Conservation (phyloP, 1,140 invertebrate genomes). For the Phymastichus coffea region DNA sequence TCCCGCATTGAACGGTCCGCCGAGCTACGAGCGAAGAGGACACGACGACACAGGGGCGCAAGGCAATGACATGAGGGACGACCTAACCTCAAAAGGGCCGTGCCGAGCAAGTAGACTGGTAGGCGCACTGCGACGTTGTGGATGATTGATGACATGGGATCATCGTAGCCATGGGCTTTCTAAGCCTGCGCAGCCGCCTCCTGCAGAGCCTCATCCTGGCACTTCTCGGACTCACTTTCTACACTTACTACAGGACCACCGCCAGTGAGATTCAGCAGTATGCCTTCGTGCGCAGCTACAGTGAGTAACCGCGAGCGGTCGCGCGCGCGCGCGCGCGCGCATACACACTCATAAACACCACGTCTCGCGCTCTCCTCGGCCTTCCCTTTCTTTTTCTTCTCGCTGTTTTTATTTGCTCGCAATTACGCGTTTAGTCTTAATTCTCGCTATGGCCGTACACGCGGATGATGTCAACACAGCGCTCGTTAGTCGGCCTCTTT, state of each 20-base stretch:
- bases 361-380: not conserved
- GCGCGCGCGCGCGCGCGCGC: too few relatives aligned
- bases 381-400: not conserved
- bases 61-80: too few relatives aligned
- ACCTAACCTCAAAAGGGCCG: too few relatives aligned
- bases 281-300: slow-evolving; percentile 32
- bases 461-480: too few relatives aligned
- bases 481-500: too few relatives aligned
- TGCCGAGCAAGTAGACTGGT: too few relatives aligned
- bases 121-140: too few relatives aligned
- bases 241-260: slow-evolving; percentile 50
- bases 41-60: too few relatives aligned
- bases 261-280: slow-evolving; percentile 41
- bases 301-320: slow-evolving; percentile 37
- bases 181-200: slow-evolving; percentile 48
- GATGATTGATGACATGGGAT: too few relatives aligned
- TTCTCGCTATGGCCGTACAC: not conserved
- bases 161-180: slow-evolving; percentile 50
- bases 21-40: too few relatives aligned
- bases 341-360: too few relatives aligned
- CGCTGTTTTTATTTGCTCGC: not conserved
- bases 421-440: not conserved
- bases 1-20: too few relatives aligned
- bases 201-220: slow-evolving; percentile 47
- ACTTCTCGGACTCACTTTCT: slow-evolving; percentile 47